Percentiles rank a stretch among this genome's conserved stretches.
Evolutionary conservation across 2,888 invertebrate genomes (phyloP).

Genomic region (Colostygia pectinataria): DNA sequence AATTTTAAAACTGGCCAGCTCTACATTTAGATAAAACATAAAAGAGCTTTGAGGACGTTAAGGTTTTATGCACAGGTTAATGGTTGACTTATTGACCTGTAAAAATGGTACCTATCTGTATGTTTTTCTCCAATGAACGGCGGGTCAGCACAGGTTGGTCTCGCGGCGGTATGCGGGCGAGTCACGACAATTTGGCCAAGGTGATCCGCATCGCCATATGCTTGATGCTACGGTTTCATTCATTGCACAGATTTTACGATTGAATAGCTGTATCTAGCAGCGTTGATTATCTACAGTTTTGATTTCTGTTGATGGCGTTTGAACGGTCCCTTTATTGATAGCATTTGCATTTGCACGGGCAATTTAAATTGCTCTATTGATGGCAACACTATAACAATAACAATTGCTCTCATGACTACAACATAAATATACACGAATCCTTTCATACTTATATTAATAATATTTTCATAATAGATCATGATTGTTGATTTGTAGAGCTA

Average conservation of each 20-base stretch:
- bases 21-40: too few relatives aligned
- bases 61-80: too few relatives aligned
- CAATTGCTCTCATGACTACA: too few relatives aligned
- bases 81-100: background rate
- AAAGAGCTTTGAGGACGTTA: too few relatives aligned
- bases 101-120: background rate
- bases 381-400: too few relatives aligned
- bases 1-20: constrained; percentile 3
- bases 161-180: constrained; percentile 22
- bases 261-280: constrained; percentile 24
- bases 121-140: constrained; percentile 12
- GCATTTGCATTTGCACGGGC: constrained; percentile 2
- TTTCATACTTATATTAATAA: too few relatives aligned
- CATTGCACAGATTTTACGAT: constrained; percentile 26
- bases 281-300: constrained; percentile 18
- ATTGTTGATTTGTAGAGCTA: too few relatives aligned
- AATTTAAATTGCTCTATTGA: too few relatives aligned
- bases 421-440: too few relatives aligned
- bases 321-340: constrained; percentile 14
- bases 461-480: too few relatives aligned
- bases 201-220: constrained; percentile 44
- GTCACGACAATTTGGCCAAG: constrained; percentile 55
- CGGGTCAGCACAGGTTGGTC: constrained; percentile 25
- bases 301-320: constrained; percentile 7
- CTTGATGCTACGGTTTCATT: constrained; percentile 40